A percentile compares a stretch with the other conserved stretches of the same genome.
Evolutionary conservation across 2,888 invertebrate species (phyloP).

Genomic region (Protodeltote pygarga): DNA sequence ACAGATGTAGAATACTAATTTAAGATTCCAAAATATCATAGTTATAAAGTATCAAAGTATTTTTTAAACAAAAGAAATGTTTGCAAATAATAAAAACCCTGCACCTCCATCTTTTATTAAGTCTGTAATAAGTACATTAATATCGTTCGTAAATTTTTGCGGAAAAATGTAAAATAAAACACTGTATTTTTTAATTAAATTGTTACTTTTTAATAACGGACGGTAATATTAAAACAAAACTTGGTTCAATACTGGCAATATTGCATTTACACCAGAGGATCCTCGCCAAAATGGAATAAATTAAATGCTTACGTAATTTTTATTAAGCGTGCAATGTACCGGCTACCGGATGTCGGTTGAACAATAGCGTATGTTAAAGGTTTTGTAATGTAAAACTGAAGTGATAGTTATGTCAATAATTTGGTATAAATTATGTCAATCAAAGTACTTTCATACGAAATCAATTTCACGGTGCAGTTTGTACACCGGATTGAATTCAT

Average conservation of each 20-base stretch:
- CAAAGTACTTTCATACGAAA: not conserved
- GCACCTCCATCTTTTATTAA: constrained; percentile 20
- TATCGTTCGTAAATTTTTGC: constrained; percentile 11
- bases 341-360: constrained; percentile 28
- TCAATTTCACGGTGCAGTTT: not conserved
- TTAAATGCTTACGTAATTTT: constrained; percentile 43
- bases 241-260: constrained; percentile 37
- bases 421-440: constrained; percentile 2
- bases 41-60: too few relatives aligned
- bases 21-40: too few relatives aligned
- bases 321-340: constrained; percentile 38
- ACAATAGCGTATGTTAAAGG: constrained; percentile 34
- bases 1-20: too few relatives aligned
- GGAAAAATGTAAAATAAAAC: constrained; percentile 19
- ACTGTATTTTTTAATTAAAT: constrained; percentile 36
- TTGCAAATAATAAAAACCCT: constrained; percentile 13
- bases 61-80: too few relatives aligned
- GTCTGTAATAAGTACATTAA: constrained; percentile 20
- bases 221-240: constrained; percentile 39
- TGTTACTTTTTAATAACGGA: constrained; percentile 29
- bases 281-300: constrained; percentile 38
- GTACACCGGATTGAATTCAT: too few relatives aligned
- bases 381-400: constrained; percentile 29
- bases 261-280: constrained; percentile 35
- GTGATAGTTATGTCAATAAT: constrained; percentile 18